These are phyloP conservation scores for Lycorma delicatula DNA, from an alignment of 1,140 invertebrate species.

Conservation along the genomic window DNA sequence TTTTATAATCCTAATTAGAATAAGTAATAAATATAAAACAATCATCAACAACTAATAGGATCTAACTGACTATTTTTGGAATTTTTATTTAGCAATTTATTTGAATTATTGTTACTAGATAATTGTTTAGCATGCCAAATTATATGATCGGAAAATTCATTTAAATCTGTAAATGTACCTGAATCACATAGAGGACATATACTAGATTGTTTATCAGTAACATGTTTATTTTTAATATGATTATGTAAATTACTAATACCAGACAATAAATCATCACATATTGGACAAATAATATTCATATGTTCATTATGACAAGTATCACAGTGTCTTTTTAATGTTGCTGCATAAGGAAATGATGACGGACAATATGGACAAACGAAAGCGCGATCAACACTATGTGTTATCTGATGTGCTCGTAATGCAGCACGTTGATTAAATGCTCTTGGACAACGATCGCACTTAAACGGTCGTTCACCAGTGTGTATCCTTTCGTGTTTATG, in stretches of 20 bases:
- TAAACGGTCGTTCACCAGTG: constrained; percentile 48
- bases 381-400: constrained; percentile 22
- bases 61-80: too few species aligned
- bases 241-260: constrained; percentile 13
- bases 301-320: constrained; percentile 18
- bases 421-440: constrained; percentile 46
- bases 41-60: too few species aligned
- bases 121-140: constrained; percentile 24
- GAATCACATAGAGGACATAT: constrained; percentile 21
- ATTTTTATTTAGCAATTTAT: too few species aligned
- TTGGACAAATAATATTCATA: constrained; percentile 15
- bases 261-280: constrained; percentile 11
- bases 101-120: too few species aligned
- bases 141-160: constrained; percentile 21
- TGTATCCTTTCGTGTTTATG: constrained; percentile 45
- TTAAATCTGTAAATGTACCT: constrained; percentile 15
- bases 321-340: constrained; percentile 20
- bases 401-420: constrained; percentile 24
- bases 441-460: constrained; percentile 50
- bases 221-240: constrained; percentile 20
- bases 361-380: constrained; percentile 23
- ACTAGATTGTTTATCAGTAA: not conserved
- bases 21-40: too few species aligned
- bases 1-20: too few species aligned
- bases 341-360: constrained; percentile 21